A percentile compares a stretch with the other conserved stretches of the same genome.
Conservation (phyloP, 2,888 invertebrate species). For the Taphrorychus bicolor region DNA sequence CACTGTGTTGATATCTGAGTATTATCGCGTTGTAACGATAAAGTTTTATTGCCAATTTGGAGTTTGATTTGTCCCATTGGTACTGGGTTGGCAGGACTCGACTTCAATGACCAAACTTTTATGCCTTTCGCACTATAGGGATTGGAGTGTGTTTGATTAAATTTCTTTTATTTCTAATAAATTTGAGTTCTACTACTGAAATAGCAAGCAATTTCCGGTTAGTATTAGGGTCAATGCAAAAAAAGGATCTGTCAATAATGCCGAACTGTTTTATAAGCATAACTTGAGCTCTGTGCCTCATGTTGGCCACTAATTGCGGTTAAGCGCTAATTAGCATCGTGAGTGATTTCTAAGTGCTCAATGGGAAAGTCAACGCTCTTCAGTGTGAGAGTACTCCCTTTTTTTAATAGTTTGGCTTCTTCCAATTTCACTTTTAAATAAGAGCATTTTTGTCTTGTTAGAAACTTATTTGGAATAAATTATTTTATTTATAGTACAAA, state of each 20-base stretch:
- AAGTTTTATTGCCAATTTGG: slow-evolving; percentile 17
- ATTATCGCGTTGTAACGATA: slow-evolving; percentile 4
- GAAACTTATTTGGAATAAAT: too few relatives aligned
- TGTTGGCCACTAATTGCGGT: slow-evolving; percentile 48
- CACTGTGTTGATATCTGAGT: slow-evolving; percentile 15
- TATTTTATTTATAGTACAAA: too few relatives aligned
- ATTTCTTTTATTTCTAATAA: too few relatives aligned
- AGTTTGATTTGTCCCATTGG: not conserved
- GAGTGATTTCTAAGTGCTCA: slow-evolving; percentile 48
- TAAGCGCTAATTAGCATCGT: slow-evolving; percentile 49
- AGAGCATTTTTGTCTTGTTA: not conserved
- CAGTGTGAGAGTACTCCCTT: not conserved
- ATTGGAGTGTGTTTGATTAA: too few relatives aligned
- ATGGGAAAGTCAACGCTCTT: slow-evolving; percentile 49
- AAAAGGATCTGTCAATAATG: slow-evolving; percentile 28
- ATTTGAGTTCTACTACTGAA: too few relatives aligned
- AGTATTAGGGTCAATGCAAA: slow-evolving; percentile 11
- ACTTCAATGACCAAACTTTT: too few relatives aligned
- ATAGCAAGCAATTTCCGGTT: not conserved
- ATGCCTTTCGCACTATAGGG: too few relatives aligned
- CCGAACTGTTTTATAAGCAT: slow-evolving; percentile 34
- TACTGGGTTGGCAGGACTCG: too few relatives aligned
- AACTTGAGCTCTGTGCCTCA: slow-evolving; percentile 43
- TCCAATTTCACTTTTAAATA: too few relatives aligned
- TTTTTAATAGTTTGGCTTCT: not conserved